Conservation (phyloP, 2,113 vertebrate species). For the Guaruba guarouba region DNA sequence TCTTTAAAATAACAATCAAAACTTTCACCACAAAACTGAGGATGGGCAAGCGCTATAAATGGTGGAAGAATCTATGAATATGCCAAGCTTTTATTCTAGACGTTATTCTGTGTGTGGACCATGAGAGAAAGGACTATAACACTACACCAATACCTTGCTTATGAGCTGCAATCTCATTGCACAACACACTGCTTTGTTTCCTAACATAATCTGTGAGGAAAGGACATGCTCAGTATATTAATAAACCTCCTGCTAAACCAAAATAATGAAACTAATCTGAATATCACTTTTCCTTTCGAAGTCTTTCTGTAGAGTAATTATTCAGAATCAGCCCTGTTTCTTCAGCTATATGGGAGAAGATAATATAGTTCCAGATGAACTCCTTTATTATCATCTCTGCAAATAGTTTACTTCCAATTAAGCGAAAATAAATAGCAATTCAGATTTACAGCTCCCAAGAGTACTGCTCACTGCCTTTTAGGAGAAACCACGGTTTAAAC, state of each 20-base stretch:
- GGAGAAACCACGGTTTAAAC: background rate
- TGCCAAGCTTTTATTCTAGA: background rate
- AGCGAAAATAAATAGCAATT: background rate
- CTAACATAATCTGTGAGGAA: background rate
- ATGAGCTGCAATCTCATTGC: background rate
- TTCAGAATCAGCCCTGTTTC: background rate
- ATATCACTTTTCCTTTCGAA: background rate
- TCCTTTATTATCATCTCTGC: background rate
- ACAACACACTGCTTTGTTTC: background rate
- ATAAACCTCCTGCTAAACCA: background rate
- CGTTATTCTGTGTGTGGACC: background rate
- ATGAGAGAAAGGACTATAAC: background rate
- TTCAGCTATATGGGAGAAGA: background rate
- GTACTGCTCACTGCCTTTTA: background rate
- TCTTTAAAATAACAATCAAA: background rate
- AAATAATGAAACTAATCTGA: background rate
- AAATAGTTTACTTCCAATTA: background rate
- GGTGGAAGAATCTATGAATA: background rate
- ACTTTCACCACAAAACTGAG: background rate
- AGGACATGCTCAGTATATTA: background rate
- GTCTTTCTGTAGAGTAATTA: background rate
- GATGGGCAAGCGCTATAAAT: background rate
- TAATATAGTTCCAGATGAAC: background rate
- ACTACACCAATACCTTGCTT: background rate
- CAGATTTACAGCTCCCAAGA: background rate